Evolutionary conservation across 2,113 vertebrate species (phyloP).

Genomic region (Pachyramphus minor): DNA sequence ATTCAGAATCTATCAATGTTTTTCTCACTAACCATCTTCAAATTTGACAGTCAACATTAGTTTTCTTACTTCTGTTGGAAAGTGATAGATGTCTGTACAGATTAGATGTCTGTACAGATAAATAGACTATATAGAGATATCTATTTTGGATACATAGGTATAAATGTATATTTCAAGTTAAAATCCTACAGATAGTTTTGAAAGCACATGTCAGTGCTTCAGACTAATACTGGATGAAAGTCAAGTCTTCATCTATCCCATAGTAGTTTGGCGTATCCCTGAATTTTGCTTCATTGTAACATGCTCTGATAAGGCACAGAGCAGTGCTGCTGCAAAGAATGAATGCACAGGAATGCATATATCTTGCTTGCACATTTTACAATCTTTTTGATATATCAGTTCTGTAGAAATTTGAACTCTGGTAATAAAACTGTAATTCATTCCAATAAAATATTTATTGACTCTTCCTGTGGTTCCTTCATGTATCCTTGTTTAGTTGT

Average conservation of each 20-base stretch:
- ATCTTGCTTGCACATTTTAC: not conserved
- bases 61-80: not conserved
- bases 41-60: not conserved
- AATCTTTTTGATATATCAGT: not conserved
- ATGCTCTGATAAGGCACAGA: not conserved
- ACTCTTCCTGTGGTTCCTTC: not conserved
- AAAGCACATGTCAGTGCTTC: accelerated
- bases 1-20: accelerated
- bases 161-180: accelerated
- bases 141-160: not conserved
- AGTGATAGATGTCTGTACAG: not conserved
- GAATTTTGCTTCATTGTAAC: not conserved
- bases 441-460: not conserved
- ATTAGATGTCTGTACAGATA: not conserved
- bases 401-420: not conserved
- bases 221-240: not conserved
- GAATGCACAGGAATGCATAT: not conserved
- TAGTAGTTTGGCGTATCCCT: not conserved
- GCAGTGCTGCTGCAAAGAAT: not conserved
- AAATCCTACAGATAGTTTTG: not conserved
- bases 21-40: not conserved
- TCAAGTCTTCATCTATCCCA: not conserved
- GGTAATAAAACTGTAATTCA: not conserved
- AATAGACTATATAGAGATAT: not conserved
- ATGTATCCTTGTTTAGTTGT: not conserved